Evolutionary conservation across 1,140 invertebrate genomes (phyloP), one percentile per base, ranked within the genome.

Genomic region (Aleiodes sp.): DNA sequence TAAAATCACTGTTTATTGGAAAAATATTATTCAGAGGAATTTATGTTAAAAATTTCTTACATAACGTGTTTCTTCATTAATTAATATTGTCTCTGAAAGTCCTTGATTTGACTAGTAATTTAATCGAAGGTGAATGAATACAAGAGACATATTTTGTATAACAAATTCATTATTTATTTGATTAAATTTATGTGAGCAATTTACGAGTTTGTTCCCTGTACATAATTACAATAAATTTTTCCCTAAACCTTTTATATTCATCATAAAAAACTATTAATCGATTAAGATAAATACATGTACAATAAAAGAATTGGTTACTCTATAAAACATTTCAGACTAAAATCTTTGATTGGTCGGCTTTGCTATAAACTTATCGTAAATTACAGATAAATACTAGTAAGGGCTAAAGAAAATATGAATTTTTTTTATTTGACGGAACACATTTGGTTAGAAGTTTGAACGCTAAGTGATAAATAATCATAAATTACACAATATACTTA

Each of bases 121-220:
- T n/a, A n/a, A n/a, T n/a, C 10, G 31, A 6, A 35, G 10, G 31
- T 4, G 10, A 35, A 35, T 35, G 31, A 35, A 10, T 4, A 35
- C 4, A 35, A 35, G 4, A 4, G 10, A 35, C 31, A 35, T 35
- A 35, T 16, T 16, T 52, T 59, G 16, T 26, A 31, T 28, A 59
- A 59, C 24, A 59, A 12, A 59, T 59, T 59, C 28, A 59, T 69
- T 41, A 46, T 79, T 79, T 75, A 78, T 80, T 80, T 68, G 61
- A 76, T 77, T 80, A 78, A 59, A 59, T 29, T 80, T 79, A 80
- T 68, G 73, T 81, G 77, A 78, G 76, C 78, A 80, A 78, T 77
- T 75, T 74, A 64, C 72, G 63, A 61, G 60, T 56, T 72, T 72
- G 26, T 76, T 78, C 70, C 57, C 75, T 80, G 77, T 78, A 80